Percentiles rank a stretch among this genome's conserved stretches.
These are phyloP conservation scores for Clunio marinus DNA, from an alignment of 2,888 invertebrate genomes.

Conservation along the genomic window DNA sequence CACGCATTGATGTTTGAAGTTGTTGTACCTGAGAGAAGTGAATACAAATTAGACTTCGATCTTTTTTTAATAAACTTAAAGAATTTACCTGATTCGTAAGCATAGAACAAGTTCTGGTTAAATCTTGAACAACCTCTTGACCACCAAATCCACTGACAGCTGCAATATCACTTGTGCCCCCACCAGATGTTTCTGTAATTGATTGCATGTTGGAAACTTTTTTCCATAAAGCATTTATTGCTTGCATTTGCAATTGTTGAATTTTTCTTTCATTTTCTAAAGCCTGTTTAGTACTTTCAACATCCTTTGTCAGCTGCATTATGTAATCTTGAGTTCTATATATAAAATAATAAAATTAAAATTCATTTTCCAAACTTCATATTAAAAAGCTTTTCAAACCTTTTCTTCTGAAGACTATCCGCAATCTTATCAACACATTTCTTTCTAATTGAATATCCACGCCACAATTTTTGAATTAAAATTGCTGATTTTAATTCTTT, in stretches of 20 bases:
- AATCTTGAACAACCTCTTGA: constrained; percentile 57
- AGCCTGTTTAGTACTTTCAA: constrained; percentile 80
- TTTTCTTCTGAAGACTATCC: constrained; percentile 67
- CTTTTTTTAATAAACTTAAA: constrained; percentile 9
- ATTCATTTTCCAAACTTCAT: too few relatives aligned
- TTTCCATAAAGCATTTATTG: constrained; percentile 85
- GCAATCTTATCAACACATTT: constrained; percentile 52
- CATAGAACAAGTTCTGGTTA: constrained; percentile 70
- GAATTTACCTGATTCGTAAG: constrained; percentile 65
- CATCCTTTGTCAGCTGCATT: constrained; percentile 76
- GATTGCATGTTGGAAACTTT: constrained; percentile 67
- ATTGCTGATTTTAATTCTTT: constrained; percentile 58
- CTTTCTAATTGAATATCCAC: constrained; percentile 75
- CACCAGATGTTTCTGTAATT: constrained; percentile 26
- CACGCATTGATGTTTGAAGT: constrained; percentile 72
- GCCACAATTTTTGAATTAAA: constrained; percentile 81
- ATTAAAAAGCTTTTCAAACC: too few relatives aligned
- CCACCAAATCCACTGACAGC: constrained; percentile 16
- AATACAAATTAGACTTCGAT: neutral
- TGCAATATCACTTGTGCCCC: constrained; percentile 40
- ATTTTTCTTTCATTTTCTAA: constrained; percentile 79
- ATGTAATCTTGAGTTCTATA: constrained; percentile 81
- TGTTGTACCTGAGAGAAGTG: constrained; percentile 61
- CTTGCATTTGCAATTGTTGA: constrained; percentile 75
- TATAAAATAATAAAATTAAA: too few relatives aligned